Evolutionary conservation across 2,888 invertebrate genomes (phyloP), one percentile per base, ranked within the genome.

Genomic region (Synergus japonicus): DNA sequence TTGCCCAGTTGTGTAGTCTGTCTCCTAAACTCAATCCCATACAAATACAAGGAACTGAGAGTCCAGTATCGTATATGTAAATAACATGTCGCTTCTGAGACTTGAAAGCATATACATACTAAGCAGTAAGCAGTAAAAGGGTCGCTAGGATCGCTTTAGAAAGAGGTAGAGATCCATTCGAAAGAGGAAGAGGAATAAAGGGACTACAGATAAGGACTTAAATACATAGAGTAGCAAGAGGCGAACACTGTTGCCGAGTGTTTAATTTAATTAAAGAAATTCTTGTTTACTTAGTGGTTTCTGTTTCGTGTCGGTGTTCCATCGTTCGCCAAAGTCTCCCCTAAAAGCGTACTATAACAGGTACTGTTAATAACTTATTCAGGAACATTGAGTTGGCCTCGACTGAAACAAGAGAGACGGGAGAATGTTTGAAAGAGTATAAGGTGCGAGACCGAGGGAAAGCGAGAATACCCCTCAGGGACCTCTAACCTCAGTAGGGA

Each of bases 251-350:
- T 69, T 46, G 54, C 1, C 18, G 67, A 69, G 44, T 81, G 81
- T 82, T 83, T 83, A 83, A 83, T 82, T 83, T 83, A 83, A 83
- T 83, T 81, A 81, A 78, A 80, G 78, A 81, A 79, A 81, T 54
- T 49, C 76, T 49, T 41, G 64, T 43, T 69, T 73, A 76, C 58
- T 60, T 54, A 54, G 77, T 43, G 58, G 54, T 37, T 46, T 46
- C 46, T 44, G 29, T n/a, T 66, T 58, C 43, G 44, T 63, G 63
- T 64, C 46, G 49, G 13, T 29, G 58, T 22, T 13, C 22, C 54
- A 8, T 54, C 54, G n/a, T 76, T 13, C 12, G 76, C 13, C 54
- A 73, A 43, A 29, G 58, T 13, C 76, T 79, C 78, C 54, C 54
- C 9, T 54, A n/a, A 9, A 54, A 54, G 54, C 54, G 54, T 18